Percentiles rank a stretch among this genome's conserved stretches.
Conservation (phyloP, 2,888 invertebrate species). For the Rhagonycha lutea region DNA sequence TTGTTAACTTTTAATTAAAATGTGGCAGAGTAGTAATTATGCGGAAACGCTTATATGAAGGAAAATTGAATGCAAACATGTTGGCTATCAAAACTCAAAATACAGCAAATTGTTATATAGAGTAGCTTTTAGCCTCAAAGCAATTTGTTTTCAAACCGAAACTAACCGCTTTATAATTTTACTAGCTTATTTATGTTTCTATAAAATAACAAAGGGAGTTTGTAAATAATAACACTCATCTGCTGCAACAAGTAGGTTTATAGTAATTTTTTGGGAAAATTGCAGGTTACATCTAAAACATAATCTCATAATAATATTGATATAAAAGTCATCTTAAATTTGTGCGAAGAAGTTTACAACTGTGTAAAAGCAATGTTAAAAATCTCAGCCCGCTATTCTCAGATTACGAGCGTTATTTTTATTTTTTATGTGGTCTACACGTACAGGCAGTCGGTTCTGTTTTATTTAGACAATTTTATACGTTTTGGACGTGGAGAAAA, state of each 20-base stretch:
- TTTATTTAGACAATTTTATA: conserved; percentile 8
- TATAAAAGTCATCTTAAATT: conserved; percentile 23
- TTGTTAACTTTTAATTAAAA: conserved; percentile 6
- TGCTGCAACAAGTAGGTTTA: not conserved
- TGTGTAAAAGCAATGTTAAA: conserved; percentile 22
- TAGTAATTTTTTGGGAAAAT: not conserved
- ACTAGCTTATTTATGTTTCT: conserved; percentile 5
- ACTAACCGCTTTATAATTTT: conserved; percentile 20
- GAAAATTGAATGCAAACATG: conserved; percentile 28
- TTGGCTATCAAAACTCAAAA: conserved; percentile 24
- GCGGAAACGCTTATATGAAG: conserved; percentile 8
- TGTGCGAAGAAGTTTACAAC: conserved; percentile 17
- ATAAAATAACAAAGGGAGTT: not conserved
- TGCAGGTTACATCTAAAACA: not conserved
- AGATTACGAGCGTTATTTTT: conserved; percentile 21
- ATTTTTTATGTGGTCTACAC: conserved; percentile 8
- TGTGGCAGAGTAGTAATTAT: conserved; percentile 7
- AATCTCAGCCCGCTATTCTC: conserved; percentile 23
- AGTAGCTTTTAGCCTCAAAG: conserved; percentile 17
- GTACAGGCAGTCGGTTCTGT: conserved; percentile 10
- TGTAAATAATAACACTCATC: not conserved
- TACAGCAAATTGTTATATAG: conserved; percentile 18
- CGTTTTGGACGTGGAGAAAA: conserved; percentile 21
- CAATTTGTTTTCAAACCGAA: conserved; percentile 19
- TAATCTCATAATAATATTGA: conserved; percentile 13